Percentiles rank a stretch among this genome's conserved stretches.
These are phyloP conservation scores for Pteropus alecto DNA, from an alignment of 2,113 vertebrate genomes.

Conservation along the genomic window DNA sequence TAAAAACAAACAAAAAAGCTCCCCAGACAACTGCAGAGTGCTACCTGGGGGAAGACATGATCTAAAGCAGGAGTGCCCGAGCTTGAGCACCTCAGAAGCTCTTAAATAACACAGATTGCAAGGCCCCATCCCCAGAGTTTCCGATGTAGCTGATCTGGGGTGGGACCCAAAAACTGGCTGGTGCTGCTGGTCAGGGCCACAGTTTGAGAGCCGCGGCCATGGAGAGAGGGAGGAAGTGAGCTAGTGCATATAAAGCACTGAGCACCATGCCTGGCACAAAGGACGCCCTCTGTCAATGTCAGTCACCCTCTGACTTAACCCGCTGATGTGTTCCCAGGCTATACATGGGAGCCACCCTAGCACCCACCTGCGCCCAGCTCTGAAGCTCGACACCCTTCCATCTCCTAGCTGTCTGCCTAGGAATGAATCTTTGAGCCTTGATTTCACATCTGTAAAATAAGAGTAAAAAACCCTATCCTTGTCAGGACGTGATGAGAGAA, in stretches of 20 bases:
- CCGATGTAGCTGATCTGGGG: background rate
- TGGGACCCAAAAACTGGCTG: background rate
- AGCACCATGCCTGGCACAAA: background rate
- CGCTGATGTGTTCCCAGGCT: background rate
- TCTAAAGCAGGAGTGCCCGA: background rate
- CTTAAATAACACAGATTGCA: background rate
- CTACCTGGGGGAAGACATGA: accelerated
- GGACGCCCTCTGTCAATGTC: background rate
- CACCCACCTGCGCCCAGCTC: background rate
- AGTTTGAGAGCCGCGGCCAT: background rate
- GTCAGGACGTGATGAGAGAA: background rate
- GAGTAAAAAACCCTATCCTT: background rate
- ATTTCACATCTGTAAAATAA: background rate
- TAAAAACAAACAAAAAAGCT: background rate
- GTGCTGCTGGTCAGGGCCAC: background rate
- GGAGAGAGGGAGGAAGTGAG: background rate
- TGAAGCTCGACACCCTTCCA: background rate
- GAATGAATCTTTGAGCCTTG: background rate
- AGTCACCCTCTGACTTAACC: background rate
- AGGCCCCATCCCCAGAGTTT: background rate
- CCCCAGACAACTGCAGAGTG: background rate
- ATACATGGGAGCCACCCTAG: background rate
- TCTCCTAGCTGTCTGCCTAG: background rate
- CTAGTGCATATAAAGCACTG: accelerated
- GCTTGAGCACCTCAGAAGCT: background rate